Evolutionary conservation across 2,888 invertebrate species (phyloP).

Genomic region (Acleris emargana): DNA sequence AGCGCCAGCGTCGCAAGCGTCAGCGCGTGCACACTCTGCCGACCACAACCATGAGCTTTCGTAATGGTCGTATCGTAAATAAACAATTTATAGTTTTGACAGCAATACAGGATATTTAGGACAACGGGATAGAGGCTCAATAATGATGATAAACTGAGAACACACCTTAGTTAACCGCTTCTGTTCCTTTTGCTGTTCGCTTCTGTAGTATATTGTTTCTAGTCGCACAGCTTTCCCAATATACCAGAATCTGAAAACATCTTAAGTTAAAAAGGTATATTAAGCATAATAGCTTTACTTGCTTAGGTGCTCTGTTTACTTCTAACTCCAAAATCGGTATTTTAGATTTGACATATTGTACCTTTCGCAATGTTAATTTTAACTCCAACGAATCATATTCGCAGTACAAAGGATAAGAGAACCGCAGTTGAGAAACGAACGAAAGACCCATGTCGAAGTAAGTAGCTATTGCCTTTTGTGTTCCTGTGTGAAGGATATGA

Average conservation of each 20-base stretch:
- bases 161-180: slow-evolving; percentile 72
- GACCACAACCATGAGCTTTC: not conserved
- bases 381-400: no score
- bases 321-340: no score
- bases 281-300: no score
- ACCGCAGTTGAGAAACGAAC: no score
- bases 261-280: not conserved
- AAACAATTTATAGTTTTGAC: not conserved
- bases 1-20: slow-evolving; percentile 70
- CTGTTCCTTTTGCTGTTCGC: slow-evolving; percentile 71
- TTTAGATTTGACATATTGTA: no score
- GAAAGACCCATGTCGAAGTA: no score
- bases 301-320: no score
- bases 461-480: no score
- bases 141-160: not conserved
- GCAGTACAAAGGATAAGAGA: no score
- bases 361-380: no score
- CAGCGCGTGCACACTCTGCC: slow-evolving; percentile 69
- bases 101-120: not conserved
- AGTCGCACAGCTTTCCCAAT: slow-evolving; percentile 75
- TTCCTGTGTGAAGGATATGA: no score
- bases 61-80: not conserved
- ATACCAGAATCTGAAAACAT: slow-evolving; percentile 66
- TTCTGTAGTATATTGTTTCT: slow-evolving; percentile 74
- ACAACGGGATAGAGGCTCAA: no score